phyloP scores from a whole-genome alignment of 2,888 invertebrate genomes.

The Pachymerium ferrugineum region DNA sequence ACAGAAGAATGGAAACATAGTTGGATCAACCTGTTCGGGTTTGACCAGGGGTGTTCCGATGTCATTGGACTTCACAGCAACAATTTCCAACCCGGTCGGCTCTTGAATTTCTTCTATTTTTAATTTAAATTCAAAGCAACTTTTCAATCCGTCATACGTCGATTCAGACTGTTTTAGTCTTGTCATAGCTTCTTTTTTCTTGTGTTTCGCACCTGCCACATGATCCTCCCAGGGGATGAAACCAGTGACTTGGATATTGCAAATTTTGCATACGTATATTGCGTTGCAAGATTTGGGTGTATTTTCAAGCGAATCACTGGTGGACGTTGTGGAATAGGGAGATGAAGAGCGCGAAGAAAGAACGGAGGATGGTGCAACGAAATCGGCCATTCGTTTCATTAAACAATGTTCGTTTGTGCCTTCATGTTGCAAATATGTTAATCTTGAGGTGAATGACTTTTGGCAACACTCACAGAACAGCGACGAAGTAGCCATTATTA shows the following conservation, averaged over 20 bases:
- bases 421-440: too few species aligned
- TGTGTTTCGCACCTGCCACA: background rate
- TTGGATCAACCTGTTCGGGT: background rate
- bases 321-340: background rate
- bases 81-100: too few species aligned
- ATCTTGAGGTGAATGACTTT: too few species aligned
- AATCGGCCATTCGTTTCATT: too few species aligned
- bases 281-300: background rate
- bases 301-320: background rate
- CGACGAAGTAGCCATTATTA: too few species aligned
- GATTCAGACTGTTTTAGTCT: background rate
- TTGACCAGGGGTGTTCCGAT: background rate
- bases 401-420: too few species aligned
- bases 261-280: background rate
- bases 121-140: too few species aligned
- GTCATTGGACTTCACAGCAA: background rate
- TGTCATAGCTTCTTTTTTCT: background rate
- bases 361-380: too few species aligned
- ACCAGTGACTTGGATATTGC: background rate
- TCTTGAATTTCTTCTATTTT: too few species aligned
- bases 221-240: background rate
- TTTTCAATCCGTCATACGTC: background rate
- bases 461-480: too few species aligned
- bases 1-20: background rate
- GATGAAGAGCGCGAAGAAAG: background rate